phyloP scores from a whole-genome alignment of 2,113 vertebrate genomes.

The Oenanthe oenanthe region DNA sequence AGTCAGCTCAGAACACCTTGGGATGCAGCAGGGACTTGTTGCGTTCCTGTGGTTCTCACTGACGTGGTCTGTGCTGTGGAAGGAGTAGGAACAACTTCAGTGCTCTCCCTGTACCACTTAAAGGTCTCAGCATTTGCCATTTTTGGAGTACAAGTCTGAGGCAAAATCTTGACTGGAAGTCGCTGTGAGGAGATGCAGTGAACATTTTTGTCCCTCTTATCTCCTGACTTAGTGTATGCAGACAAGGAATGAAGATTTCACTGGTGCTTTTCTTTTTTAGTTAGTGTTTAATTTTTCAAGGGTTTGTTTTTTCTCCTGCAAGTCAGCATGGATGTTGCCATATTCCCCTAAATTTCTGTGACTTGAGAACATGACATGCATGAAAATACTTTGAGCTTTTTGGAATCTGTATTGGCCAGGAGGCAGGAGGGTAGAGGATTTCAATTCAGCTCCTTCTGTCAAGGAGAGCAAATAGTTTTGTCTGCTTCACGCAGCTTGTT shows the following conservation, averaged over 20 bases:
- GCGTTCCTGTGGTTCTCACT: not conserved
- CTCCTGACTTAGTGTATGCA: not conserved
- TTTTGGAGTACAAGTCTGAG: not conserved
- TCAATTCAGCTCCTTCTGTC: not conserved
- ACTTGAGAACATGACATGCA: not conserved
- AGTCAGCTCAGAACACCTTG: not conserved
- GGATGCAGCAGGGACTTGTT: not conserved
- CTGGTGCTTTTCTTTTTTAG: not conserved
- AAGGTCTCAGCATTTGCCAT: not conserved
- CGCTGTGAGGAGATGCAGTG: not conserved
- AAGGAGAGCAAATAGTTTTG: not conserved
- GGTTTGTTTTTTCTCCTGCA: not conserved
- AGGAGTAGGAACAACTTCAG: not conserved
- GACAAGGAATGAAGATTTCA: not conserved
- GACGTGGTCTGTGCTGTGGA: rapidly evolving
- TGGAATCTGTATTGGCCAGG: not conserved
- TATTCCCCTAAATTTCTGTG: not conserved
- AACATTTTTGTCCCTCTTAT: not conserved
- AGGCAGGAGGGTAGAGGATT: not conserved
- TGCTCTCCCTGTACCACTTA: not conserved
- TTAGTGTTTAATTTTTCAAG: not conserved
- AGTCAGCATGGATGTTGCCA: not conserved
- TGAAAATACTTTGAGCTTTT: not conserved
- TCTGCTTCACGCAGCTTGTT: not conserved
- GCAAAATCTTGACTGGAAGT: not conserved